Evolutionary conservation across 2,113 vertebrate species (phyloP).

Genomic region (Polyodon spathula): DNA sequence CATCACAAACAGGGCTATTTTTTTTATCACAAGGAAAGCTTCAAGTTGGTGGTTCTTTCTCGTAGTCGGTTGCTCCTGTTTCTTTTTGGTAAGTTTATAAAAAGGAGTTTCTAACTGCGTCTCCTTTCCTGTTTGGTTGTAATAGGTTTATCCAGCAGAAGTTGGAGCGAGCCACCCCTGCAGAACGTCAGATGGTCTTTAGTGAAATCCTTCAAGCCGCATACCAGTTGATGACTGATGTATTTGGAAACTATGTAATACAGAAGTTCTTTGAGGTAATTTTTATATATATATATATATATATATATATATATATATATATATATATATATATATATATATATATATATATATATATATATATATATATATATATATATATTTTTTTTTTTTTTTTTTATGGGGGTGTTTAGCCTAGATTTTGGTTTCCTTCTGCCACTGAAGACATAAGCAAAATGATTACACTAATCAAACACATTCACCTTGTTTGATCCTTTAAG

Average conservation of each 20-base stretch:
- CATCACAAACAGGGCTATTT: too few relatives aligned
- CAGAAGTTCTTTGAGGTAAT: conserved; percentile 95
- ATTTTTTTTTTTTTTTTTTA: too few relatives aligned
- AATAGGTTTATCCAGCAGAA: conserved; percentile 92
- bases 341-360: not conserved
- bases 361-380: too few relatives aligned
- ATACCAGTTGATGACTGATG: conserved; percentile 94
- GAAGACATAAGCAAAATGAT: too few relatives aligned
- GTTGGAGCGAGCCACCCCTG: conserved; percentile 83
- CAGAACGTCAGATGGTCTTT: conserved; percentile 94
- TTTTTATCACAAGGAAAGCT: too few relatives aligned
- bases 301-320: not conserved
- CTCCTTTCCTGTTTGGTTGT: not conserved
- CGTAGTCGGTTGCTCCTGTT: too few relatives aligned
- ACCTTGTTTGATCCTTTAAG: too few relatives aligned
- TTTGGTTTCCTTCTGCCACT: too few relatives aligned
- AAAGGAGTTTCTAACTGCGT: not conserved
- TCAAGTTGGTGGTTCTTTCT: too few relatives aligned
- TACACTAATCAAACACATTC: too few relatives aligned
- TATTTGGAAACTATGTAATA: conserved; percentile 96
- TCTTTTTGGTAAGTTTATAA: not conserved
- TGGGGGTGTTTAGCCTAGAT: too few relatives aligned
- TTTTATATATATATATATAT: not conserved
- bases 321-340: too few relatives aligned
- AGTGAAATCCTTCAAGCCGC: conserved; percentile 91